phyloP scores from a whole-genome alignment of 2,113 vertebrate genomes.

The Halichoerus grypus region DNA sequence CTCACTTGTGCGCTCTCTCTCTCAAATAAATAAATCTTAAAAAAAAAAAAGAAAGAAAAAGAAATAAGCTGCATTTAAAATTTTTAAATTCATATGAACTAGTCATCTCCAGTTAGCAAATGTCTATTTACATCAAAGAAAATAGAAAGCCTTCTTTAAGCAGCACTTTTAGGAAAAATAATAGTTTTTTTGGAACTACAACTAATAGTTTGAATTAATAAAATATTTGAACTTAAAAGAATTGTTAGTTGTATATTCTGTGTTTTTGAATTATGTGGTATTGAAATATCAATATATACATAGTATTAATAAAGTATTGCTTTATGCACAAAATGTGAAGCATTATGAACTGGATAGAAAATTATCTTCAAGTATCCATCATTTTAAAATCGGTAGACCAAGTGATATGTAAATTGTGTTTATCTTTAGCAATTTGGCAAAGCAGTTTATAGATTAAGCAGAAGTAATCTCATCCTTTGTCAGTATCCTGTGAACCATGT shows the following conservation, averaged over 20 bases:
- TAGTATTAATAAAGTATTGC: background rate
- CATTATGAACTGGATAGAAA: background rate
- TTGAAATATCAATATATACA: background rate
- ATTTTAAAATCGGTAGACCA: background rate
- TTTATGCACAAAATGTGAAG: background rate
- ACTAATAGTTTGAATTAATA: constrained; percentile 12
- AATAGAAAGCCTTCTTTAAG: background rate
- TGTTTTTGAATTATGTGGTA: background rate
- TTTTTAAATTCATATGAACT: background rate
- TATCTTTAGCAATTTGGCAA: background rate
- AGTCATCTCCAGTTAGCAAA: background rate
- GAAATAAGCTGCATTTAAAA: background rate
- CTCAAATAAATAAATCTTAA: background rate
- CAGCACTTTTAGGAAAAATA: background rate
- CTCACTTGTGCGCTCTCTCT: background rate
- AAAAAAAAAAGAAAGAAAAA: no score
- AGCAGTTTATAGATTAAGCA: background rate
- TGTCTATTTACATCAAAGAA: background rate
- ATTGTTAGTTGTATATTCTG: background rate
- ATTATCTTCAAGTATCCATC: background rate
- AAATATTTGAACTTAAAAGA: background rate
- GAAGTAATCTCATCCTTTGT: background rate
- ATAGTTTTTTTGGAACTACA: background rate
- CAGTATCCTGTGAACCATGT: background rate
- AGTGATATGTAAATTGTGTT: background rate